Percentiles rank a stretch among this genome's conserved stretches.
phyloP scores from a whole-genome alignment of 2,113 vertebrate genomes.

The Lepus americanus region DNA sequence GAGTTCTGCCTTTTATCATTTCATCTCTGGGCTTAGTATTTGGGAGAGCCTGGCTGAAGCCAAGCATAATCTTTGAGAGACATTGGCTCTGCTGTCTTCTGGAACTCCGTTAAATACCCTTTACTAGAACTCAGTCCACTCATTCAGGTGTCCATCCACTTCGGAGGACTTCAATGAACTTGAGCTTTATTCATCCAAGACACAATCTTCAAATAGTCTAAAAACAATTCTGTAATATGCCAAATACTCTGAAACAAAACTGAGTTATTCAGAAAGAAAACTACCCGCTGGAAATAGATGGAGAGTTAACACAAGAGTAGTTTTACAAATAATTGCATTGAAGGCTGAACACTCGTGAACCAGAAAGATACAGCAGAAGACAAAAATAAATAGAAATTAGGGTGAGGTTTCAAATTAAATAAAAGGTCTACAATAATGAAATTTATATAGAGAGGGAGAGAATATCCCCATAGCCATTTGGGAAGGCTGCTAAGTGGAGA shows the following conservation, averaged over 20 bases:
- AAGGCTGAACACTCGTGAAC: neutral
- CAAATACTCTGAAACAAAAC: neutral
- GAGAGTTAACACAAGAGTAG: neutral
- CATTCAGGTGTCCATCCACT: neutral
- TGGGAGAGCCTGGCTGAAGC: neutral
- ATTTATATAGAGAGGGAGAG: neutral
- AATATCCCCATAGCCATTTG: neutral
- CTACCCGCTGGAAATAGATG: neutral
- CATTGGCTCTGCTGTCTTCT: neutral
- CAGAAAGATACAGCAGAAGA: neutral
- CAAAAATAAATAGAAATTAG: neutral
- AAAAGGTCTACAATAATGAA: neutral
- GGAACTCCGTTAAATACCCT: neutral
- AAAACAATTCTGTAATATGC: neutral
- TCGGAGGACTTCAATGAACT: neutral
- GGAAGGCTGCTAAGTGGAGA: neutral
- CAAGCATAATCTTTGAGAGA: neutral
- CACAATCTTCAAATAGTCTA: neutral
- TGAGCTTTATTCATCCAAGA: neutral
- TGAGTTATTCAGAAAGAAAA: neutral
- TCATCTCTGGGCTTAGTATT: neutral
- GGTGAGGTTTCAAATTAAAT: neutral
- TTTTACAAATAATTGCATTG: neutral
- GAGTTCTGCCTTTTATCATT: neutral
- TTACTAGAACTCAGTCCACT: neutral